Evolutionary conservation across 2,113 vertebrate species (phyloP).

Genomic region (Hyperoodon ampullatus): DNA sequence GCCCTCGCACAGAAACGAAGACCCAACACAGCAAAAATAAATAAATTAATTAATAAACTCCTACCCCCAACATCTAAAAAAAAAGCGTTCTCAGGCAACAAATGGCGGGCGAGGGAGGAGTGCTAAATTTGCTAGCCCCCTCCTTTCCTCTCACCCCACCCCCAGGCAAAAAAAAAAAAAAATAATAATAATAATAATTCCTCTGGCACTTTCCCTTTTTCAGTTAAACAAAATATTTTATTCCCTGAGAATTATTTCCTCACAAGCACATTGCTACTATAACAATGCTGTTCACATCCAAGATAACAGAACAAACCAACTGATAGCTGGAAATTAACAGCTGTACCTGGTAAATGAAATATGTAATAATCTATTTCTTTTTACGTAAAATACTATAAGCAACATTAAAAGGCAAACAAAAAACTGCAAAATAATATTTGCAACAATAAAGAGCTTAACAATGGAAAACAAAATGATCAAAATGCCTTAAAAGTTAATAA

Average conservation of each 20-base stretch:
- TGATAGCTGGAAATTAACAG: not conserved
- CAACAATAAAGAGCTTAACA: not conserved
- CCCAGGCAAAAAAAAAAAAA: no score
- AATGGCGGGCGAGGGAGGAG: no score
- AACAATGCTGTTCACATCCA: not conserved
- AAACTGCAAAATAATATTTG: not conserved
- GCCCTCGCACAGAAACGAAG: no score
- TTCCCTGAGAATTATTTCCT: conserved; percentile 30
- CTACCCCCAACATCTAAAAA: no score
- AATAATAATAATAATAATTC: no score
- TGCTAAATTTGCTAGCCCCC: no score
- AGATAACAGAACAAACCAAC: not conserved
- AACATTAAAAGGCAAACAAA: conserved; percentile 33
- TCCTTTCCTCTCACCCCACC: no score
- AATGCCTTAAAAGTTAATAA: not conserved
- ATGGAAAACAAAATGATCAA: conserved; percentile 1
- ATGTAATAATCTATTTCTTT: not conserved
- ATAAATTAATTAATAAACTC: no score
- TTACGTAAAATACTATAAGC: not conserved
- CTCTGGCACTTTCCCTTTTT: not conserved
- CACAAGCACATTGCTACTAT: not conserved
- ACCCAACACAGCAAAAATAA: no score
- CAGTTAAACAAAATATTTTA: conserved; percentile 28
- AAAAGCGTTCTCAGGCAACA: no score
- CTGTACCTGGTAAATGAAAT: not conserved